A percentile compares a stretch with the other conserved stretches of the same genome.
Conservation (phyloP, 37 sponge, comb jelly and placozoan genomes). For the Chondrilla cf. caribensis region DNA sequence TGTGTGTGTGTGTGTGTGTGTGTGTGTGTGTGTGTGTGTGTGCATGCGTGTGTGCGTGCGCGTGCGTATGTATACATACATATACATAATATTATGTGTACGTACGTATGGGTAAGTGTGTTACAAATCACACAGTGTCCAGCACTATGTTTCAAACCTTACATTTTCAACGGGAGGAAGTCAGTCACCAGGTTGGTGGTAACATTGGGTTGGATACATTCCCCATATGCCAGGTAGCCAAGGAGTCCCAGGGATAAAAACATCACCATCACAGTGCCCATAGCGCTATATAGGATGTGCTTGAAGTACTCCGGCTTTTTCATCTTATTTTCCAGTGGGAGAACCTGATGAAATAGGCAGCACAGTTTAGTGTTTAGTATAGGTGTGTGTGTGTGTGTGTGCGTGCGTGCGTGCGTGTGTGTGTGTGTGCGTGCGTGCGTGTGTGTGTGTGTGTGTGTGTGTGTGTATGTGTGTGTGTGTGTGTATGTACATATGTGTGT, state of each 20-base stretch:
- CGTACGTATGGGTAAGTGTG: conserved; percentile 9
- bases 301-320: conserved; percentile 57
- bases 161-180: not conserved
- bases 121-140: not conserved
- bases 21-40: too few species aligned
- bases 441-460: conserved; percentile 22
- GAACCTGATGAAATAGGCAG: conserved; percentile 29
- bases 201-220: conserved; percentile 50
- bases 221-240: conserved; percentile 75
- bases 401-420: not conserved
- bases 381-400: too few species aligned
- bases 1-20: too few species aligned
- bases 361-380: too few species aligned
- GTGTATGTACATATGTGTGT: conserved; percentile 15
- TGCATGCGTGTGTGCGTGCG: too few species aligned
- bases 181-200: conserved; percentile 45
- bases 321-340: conserved; percentile 93
- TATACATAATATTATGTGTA: too few species aligned
- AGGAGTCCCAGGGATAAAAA: conserved; percentile 45
- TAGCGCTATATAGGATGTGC: conserved; percentile 39
- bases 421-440: not conserved
- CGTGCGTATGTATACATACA: too few species aligned
- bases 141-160: not conserved
- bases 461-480: conserved; percentile 27
- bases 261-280: conserved; percentile 38